Evolutionary conservation across 1,140 invertebrate genomes (phyloP).

Genomic region (Elymnias hypermnestra): DNA sequence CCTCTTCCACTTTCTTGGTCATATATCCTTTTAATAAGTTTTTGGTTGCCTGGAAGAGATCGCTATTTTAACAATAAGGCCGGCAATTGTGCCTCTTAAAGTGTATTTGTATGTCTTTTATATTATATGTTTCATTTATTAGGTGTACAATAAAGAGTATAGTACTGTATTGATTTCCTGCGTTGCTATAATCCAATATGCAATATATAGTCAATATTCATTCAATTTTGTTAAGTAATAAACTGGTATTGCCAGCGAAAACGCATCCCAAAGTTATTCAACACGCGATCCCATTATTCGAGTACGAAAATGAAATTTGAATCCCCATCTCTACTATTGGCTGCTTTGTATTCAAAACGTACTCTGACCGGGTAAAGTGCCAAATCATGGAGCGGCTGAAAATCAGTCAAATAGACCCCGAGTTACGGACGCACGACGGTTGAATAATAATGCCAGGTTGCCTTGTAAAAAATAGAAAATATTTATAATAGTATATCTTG

Average conservation of each 20-base stretch:
- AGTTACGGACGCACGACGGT: constrained; percentile 40
- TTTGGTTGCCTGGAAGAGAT: too few relatives aligned
- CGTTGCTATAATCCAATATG: too few relatives aligned
- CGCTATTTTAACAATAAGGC: too few relatives aligned
- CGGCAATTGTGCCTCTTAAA: too few relatives aligned
- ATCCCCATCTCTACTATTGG: constrained; percentile 39
- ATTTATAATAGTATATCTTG: too few relatives aligned
- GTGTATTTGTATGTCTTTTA: too few relatives aligned
- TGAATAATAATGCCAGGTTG: constrained; percentile 52
- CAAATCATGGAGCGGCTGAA: constrained; percentile 72
- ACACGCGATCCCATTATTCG: constrained; percentile 48
- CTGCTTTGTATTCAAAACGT: constrained; percentile 52
- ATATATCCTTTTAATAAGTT: too few relatives aligned
- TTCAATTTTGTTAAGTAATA: not conserved
- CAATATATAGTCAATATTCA: not conserved
- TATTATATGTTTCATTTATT: too few relatives aligned
- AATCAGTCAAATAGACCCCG: constrained; percentile 73
- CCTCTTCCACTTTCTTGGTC: too few relatives aligned
- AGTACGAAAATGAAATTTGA: constrained; percentile 65
- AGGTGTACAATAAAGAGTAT: too few relatives aligned
- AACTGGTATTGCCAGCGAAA: not conserved
- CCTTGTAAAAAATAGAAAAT: constrained; percentile 8
- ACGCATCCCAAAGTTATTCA: constrained; percentile 34
- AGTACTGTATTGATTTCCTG: too few relatives aligned
- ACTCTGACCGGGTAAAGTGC: constrained; percentile 67